Evolutionary conservation across 2,888 invertebrate genomes (phyloP), one percentile per base, ranked within the genome.

Genomic region (Nudaria mundana): DNA sequence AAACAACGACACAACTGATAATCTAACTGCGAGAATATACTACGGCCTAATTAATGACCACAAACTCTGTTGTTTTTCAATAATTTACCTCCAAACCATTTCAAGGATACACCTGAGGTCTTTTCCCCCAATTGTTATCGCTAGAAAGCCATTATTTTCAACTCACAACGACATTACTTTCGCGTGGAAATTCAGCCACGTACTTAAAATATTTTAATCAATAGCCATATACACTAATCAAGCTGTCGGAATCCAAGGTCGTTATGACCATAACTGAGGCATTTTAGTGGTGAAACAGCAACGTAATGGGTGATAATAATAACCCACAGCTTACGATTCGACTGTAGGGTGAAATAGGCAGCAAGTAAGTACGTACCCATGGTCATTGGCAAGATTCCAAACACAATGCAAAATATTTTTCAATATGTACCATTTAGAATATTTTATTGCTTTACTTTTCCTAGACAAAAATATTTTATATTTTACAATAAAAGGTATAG

Each of bases 221-320:
- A 56, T 52, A 44, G 29, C 47, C 45, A 59, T 48, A 44, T 44
- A 45, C 50, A 56, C 37, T 51, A 48, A 48, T 56, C 49, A 48
- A 41, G 37, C 41, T 48, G 46, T 50, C 57, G 35, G 46, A 56
- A 32, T 3, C 23, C 51, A 57, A 60, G 60, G 60, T 55, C 45
- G 10, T 31, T 45, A 42, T 4, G 31, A 28, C 45, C 42, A 44
- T 50, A 60, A 25, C 44, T 10, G 29, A 34, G 34, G 46, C 26
- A 26, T 42, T 48, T 51, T 52, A 45, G 44, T 23, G 30, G 46
- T 43, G 48, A 48, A 60, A 57, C 15, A 34, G 43, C 48, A 41
- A 41, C 30, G 44, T 60, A 60, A 60, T 48, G 37, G 43, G 41
- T 52, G 44, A 52, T 60, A 60, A 60, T 60, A 52, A 55, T 34